Percentiles rank a stretch among this genome's conserved stretches.
Evolutionary conservation across 2,797 vertebrate genomes (phyloP).

Genomic region (Bovichtus diacanthus): DNA sequence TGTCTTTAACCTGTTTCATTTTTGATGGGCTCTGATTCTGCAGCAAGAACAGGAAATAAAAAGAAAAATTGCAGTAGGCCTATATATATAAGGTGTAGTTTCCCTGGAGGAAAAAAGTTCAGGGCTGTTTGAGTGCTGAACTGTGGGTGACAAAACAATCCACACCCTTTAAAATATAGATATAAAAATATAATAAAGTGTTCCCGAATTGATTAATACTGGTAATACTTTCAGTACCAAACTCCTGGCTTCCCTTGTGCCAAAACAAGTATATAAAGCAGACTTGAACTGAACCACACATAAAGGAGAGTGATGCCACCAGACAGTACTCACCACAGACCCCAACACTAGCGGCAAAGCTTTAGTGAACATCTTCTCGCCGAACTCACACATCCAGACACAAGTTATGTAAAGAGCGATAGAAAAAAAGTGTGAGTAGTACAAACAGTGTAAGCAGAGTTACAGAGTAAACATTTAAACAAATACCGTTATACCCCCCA

Average conservation of each 20-base stretch:
- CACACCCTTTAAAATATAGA: background rate
- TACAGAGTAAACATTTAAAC: conserved; percentile 60
- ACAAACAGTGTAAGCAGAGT: conserved; percentile 16
- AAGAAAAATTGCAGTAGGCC: background rate
- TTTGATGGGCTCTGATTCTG: conserved; percentile 39
- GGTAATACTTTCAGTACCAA: conserved; percentile 4
- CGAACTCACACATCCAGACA: background rate
- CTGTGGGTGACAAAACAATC: background rate
- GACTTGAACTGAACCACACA: conserved; percentile 2
- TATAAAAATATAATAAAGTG: background rate
- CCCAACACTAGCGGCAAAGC: conserved; percentile 1
- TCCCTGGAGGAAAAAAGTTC: background rate
- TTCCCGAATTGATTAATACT: background rate
- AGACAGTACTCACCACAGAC: background rate
- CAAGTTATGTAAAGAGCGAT: background rate
- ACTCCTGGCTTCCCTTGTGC: background rate
- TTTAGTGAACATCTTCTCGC: background rate
- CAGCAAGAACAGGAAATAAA: background rate
- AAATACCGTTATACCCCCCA: background rate
- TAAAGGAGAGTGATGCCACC: background rate
- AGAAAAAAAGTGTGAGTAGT: background rate
- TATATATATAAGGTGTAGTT: conserved; percentile 2
- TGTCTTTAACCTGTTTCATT: conserved; percentile 30
- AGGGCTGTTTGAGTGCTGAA: background rate
- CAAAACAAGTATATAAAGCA: conserved; percentile 33